Evolutionary conservation across 2,888 invertebrate genomes (phyloP), one percentile per base, ranked within the genome.

Genomic region (Eupithecia inturbata): DNA sequence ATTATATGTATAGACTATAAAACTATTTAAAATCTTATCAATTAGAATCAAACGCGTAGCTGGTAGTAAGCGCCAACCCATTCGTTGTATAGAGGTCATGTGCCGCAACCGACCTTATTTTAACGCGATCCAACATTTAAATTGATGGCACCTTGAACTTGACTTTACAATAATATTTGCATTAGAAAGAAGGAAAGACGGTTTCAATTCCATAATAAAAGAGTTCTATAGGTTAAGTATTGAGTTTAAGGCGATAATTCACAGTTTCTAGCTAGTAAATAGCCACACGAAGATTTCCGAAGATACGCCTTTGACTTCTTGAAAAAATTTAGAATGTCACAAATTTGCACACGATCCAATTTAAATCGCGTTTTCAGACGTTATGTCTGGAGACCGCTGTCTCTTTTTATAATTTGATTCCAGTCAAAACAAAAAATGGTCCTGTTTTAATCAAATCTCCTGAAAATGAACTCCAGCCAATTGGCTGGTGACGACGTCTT

Each of bases 401-500:
- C 79, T 77, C 74, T 72, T 74, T 80, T 69, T 12, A 39, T 66
- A 45, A 73, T 67, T 60, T 57, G 22, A 45, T 45, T 73, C 64
- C 45, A 70, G 63, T 49, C 9, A 75, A 76, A 77, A 81, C 72
- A 71, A 72, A 68, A 53, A 69, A 53, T 73, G 76, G 39, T 77
- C 78, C 76, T 75, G 77, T 70, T 70, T 79, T 77, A 79, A 75
- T 71, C 71, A 49, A 78, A 76, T 73, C 73, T 73, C 75, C 67
- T 74, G 67, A 70, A 71, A 73, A 78, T 75, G 73, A 78, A 76
- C 74, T 76, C 33, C 72, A 66, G 77, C 79, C 79, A 78, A 75
- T 16, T 53, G 39, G 49, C n/a, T 77, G 79, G 39, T 87, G 87
- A 87, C 87, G 87, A 87, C 87, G 87, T 86, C 81, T 79, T 82